Conservation (phyloP, 2,888 invertebrate species). For the Synanthedon formicaeformis region DNA sequence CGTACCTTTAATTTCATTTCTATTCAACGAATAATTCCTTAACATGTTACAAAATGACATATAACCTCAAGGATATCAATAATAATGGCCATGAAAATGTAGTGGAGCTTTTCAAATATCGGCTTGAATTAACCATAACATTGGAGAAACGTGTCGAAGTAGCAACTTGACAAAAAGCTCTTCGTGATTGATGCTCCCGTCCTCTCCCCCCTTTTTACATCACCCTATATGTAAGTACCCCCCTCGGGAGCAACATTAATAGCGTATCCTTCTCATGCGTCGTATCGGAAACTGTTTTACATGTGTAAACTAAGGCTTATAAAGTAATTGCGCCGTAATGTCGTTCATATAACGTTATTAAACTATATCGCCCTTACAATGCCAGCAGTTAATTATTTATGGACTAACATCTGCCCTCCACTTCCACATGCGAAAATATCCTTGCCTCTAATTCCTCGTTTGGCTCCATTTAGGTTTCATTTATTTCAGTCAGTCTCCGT, state of each 20-base stretch:
- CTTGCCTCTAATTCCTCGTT: no score
- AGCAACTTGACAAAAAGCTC: conserved; percentile 36
- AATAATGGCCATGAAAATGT: background rate
- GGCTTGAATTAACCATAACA: conserved; percentile 1
- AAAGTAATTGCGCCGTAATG: no score
- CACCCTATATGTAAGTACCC: conserved; percentile 3
- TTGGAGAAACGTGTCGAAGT: conserved; percentile 33
- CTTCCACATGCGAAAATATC: background rate
- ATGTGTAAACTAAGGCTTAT: conserved; percentile 6
- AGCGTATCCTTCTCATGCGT: conserved; percentile 9
- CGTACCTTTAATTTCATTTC: no score
- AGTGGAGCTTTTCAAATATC: background rate
- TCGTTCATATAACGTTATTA: no score
- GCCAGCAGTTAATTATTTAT: no score
- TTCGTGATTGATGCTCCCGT: conserved; percentile 28
- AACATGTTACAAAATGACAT: no score
- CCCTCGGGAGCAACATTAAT: conserved; percentile 10
- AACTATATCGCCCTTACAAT: no score
- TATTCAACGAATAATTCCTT: no score
- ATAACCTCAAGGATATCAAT: background rate
- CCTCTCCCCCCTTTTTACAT: conserved; percentile 6
- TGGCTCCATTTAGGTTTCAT: no score
- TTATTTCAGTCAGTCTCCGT: no score
- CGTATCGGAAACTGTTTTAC: conserved; percentile 8
- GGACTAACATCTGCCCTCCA: no score